Evolutionary conservation across 2,113 vertebrate species (phyloP), one percentile per base, ranked within the genome.

Genomic region (Coracopsis vasa): DNA sequence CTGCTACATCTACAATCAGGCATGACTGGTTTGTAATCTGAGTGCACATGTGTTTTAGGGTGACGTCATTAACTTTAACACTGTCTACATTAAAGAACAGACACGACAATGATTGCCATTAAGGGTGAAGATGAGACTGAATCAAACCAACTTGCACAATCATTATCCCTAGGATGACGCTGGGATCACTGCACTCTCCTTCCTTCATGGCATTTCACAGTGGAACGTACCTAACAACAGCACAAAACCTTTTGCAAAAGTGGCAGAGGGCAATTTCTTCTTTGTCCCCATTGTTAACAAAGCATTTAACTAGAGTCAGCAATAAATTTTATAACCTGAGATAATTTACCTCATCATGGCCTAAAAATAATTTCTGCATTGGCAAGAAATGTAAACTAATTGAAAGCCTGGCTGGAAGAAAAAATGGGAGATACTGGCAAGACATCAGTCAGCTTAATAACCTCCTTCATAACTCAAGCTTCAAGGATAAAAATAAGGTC

Each of bases 401-500:
- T 91, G 91, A 97, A 97, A 37, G 73, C 23, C 80, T 80, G 65
- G 31, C 67, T 95, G 78, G 45, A 39, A 95, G 85, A 94, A 95
- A 93, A 94, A 90, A 42, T 14, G 73, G 50, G 73, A 44, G 67
- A 75, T 13, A 70, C 50, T 77, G 58, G 61, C 72, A 96, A 71
- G n/a, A 69, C 60, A 95, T 96, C 67, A 83, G 81, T 96, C 92
- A 97, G 70, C 53, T 94, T 96, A 96, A 86, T 92, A 85, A 91
- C 37, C 70, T 84, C 64, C 41, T 92, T 90, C 80, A 89, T 89
- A 96, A 92, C 45, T 96, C 75, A 93, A 84, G 61, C 77, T 92
- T 93, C 93, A 96, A 96, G 74, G 88, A 94, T 86, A 91, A 95
- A 95, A 97, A 80, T 81, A 93, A 97, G 74, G 81, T 93, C 85